phyloP scores from a whole-genome alignment of 1,140 invertebrate genomes.

The Drosophila erecta region DNA sequence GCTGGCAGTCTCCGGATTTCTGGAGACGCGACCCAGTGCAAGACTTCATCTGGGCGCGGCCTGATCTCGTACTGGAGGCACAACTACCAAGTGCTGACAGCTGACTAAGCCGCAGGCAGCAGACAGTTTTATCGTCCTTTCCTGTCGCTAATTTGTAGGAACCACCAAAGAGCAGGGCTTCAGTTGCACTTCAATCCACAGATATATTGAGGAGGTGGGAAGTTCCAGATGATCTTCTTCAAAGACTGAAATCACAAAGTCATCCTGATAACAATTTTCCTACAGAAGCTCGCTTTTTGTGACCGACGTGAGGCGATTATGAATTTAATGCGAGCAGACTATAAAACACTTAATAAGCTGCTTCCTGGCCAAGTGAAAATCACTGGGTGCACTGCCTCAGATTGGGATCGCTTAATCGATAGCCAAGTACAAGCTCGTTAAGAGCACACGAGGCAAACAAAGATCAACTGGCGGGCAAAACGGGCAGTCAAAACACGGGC shows the following conservation, averaged over 20 bases:
- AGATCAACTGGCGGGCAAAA: constrained; percentile 59
- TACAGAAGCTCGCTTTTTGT: not conserved
- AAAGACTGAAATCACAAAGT: not conserved
- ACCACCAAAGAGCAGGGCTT: constrained; percentile 5
- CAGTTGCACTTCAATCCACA: not conserved
- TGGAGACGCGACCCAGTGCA: constrained; percentile 16
- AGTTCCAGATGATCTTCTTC: too few relatives aligned
- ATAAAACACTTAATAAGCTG: constrained; percentile 57
- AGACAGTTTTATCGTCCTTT: constrained; percentile 45
- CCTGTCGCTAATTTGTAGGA: constrained; percentile 45
- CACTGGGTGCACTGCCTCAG: constrained; percentile 25
- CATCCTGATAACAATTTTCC: not conserved
- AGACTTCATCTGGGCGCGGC: constrained; percentile 34
- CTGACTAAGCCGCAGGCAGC: constrained; percentile 62
- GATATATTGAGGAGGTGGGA: not conserved
- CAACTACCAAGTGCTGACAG: constrained; percentile 63
- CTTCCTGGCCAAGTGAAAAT: constrained; percentile 55
- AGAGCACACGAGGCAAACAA: constrained; percentile 43
- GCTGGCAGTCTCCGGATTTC: constrained; percentile 12
- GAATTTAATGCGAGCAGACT: constrained; percentile 40
- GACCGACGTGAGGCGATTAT: constrained; percentile 5
- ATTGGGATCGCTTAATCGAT: constrained; percentile 72
- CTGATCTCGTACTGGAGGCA: constrained; percentile 35
- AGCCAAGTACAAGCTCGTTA: constrained; percentile 68
- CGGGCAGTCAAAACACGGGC: constrained; percentile 64